Percentiles rank a stretch among this genome's conserved stretches.
Evolutionary conservation across 2,113 vertebrate species (phyloP).

Genomic region (Corythaeola cristata): DNA sequence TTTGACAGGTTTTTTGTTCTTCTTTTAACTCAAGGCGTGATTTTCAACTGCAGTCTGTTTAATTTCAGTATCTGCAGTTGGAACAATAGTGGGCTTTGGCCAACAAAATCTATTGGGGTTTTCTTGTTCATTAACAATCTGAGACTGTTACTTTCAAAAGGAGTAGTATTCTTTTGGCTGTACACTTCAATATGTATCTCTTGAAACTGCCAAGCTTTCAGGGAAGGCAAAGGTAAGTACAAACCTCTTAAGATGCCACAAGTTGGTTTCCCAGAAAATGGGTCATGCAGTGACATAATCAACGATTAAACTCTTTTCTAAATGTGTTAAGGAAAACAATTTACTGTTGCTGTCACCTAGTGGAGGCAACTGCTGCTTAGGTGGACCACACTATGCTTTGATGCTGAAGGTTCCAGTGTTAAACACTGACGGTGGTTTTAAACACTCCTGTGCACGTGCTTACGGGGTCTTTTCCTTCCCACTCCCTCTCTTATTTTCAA

Average conservation of each 20-base stretch:
- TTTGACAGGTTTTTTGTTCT: neutral
- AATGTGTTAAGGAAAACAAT: constrained; percentile 45
- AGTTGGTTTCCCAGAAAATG: neutral
- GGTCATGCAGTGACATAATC: neutral
- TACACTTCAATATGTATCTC: neutral
- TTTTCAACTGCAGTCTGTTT: neutral
- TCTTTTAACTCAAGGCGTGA: accelerated
- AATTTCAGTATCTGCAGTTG: neutral
- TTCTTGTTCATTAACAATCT: neutral
- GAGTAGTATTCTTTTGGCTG: neutral
- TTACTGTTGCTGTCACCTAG: constrained; percentile 64
- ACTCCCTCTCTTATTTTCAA: neutral
- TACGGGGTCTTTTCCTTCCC: accelerated
- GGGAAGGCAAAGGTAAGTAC: neutral
- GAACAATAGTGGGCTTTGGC: neutral
- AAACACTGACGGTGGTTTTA: neutral
- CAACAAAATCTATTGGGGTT: neutral
- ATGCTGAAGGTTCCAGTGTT: neutral
- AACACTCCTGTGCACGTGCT: neutral
- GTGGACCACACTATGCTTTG: neutral
- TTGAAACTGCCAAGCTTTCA: neutral
- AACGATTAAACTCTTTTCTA: constrained; percentile 28
- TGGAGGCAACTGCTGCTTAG: constrained; percentile 47
- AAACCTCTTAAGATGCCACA: neutral
- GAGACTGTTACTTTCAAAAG: neutral